Evolutionary conservation across 2,797 vertebrate genomes (phyloP), one percentile per base, ranked within the genome.

Genomic region (Chaenodraco wilsoni): DNA sequence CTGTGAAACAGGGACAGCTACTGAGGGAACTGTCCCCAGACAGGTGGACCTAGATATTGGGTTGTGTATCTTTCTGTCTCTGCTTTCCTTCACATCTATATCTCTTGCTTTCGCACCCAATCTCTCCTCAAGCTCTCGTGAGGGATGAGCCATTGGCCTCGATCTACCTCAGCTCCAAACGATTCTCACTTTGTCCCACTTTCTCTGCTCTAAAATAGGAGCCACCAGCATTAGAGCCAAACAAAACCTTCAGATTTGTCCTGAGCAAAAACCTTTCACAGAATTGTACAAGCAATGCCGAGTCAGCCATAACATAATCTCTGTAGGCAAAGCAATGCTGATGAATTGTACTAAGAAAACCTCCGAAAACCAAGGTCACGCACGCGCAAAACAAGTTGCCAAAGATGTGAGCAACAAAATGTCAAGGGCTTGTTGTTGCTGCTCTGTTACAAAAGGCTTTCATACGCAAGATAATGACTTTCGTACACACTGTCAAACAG

Each of bases 161-260:
- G 41, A 82, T 86, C 79, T 86, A 83, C 72, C 71, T 16, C 49
- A 1, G 56, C 56, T 73, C 41, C 58, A 68, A 74, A 60, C 45
- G 1, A 33, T 57, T 76, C 64, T 58, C 62, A 75, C 76, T 87
- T 69, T 91, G 91, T 62, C 84, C 91, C 84, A 91, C 77, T 86
- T 90, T 81, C 65, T 21, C 72, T 15, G 48, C 54, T 71, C 83
- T 83, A 84, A 85, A 93, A 87, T 86, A 85, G 83, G 79, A 87
- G 57, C 57, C 13, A 58, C 40, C 2, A 17, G 63, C 60, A 19
- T 49, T 58, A 55, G 81, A 70, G 76, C 67, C 37, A 62, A 71
- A 78, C 8, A 51, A 78, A 71, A 70, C 12, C 69, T 8, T 58
- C 65, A 51, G 49, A 48, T 49, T n/a, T 50, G 10, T 37, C n/a